Conservation (phyloP, 2,888 invertebrate species). For the Entomobrya proxima region DNA sequence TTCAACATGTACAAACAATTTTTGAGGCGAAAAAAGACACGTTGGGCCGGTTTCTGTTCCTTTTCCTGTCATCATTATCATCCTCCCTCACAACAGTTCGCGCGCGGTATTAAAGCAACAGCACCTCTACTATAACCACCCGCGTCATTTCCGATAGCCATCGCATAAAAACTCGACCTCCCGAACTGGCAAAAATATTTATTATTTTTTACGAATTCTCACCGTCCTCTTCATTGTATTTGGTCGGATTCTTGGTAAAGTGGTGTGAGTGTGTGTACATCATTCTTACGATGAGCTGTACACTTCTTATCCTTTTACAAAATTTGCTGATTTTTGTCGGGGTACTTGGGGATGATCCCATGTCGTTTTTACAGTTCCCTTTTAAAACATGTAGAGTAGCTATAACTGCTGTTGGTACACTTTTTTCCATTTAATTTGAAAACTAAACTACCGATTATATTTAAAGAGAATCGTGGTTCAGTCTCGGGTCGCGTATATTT, state of each 20-base stretch:
- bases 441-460: constrained; percentile 15
- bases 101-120: too few species aligned
- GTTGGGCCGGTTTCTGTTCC: constrained; percentile 61
- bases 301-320: background rate
- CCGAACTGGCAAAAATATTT: constrained; percentile 19
- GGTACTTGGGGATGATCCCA: too few species aligned
- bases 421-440: constrained; percentile 20
- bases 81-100: too few species aligned
- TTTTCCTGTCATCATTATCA: constrained; percentile 57
- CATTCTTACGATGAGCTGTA: background rate
- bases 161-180: constrained; percentile 26
- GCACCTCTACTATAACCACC: background rate
- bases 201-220: constrained; percentile 25
- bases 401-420: background rate
- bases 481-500: background rate
- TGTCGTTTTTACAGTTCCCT: too few species aligned
- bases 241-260: background rate
- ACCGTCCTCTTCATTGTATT: background rate
- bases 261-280: background rate
- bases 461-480: background rate
- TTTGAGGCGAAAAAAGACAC: constrained; percentile 46
- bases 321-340: too few species aligned
- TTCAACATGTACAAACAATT: constrained; percentile 1
- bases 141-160: constrained; percentile 38
- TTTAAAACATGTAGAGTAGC: too few species aligned